Evolutionary conservation across 1,140 invertebrate genomes (phyloP).

Genomic region (Drosophila asahinai): DNA sequence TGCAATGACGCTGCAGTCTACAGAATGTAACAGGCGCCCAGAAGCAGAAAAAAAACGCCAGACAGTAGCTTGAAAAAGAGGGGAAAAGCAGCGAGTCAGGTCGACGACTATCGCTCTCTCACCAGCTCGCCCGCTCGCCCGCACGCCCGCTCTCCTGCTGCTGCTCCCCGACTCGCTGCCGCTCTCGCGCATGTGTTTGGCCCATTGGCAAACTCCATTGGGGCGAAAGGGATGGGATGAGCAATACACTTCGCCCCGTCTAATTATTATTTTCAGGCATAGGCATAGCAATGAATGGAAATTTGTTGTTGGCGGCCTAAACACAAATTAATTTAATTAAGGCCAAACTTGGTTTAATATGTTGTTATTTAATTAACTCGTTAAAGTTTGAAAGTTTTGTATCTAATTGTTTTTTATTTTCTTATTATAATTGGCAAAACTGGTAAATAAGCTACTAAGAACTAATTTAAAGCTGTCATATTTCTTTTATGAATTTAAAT

Average conservation of each 20-base stretch:
- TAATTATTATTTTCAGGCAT: constrained; percentile 43
- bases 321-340: constrained; percentile 19
- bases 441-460: background rate
- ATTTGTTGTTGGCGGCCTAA: constrained; percentile 26
- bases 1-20: constrained; percentile 84
- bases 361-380: background rate
- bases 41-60: constrained; percentile 22
- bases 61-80: constrained; percentile 37
- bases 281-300: constrained; percentile 33
- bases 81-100: constrained; percentile 21
- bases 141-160: constrained; percentile 12
- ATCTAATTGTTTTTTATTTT: background rate
- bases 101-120: background rate
- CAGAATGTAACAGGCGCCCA: constrained; percentile 82
- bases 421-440: background rate
- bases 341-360: constrained; percentile 24
- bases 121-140: background rate
- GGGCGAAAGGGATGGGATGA: constrained; percentile 11
- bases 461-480: background rate
- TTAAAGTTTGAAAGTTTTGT: background rate
- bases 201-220: constrained; percentile 26
- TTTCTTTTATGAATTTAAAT: too few relatives aligned
- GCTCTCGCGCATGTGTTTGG: constrained; percentile 64
- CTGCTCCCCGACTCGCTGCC: constrained; percentile 16
- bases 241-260: constrained; percentile 13